These are phyloP conservation scores for Ganaspis sp. DNA, from an alignment of 1,140 invertebrate species.

Conservation along the genomic window DNA sequence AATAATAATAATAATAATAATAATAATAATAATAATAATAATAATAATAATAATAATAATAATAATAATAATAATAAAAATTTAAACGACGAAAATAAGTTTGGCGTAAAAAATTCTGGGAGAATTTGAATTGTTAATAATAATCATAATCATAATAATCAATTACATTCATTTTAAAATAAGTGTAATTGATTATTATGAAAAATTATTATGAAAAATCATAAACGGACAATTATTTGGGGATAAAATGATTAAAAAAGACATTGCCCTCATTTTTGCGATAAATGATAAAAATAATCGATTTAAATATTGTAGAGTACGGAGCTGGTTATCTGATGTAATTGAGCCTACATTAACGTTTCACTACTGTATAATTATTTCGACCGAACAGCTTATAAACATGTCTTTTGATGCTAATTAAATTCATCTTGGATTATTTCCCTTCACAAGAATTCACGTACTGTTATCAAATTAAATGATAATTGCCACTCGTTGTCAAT, in stretches of 20 bases:
- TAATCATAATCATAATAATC: too few species aligned
- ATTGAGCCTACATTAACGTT: neutral
- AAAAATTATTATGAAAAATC: too few species aligned
- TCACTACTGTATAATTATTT: neutral
- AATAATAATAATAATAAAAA: too few species aligned
- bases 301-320: constrained; percentile 1
- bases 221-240: neutral
- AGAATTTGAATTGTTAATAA: too few species aligned
- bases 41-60: too few species aligned
- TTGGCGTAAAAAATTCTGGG: too few species aligned
- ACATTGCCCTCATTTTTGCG: neutral
- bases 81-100: too few species aligned
- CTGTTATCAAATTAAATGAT: constrained; percentile 20
- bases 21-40: too few species aligned
- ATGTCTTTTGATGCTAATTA: neutral
- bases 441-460: neutral
- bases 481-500: neutral
- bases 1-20: too few species aligned
- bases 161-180: too few species aligned
- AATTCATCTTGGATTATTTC: constrained; percentile 8
- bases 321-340: neutral
- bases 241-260: neutral
- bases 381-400: neutral
- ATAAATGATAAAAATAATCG: neutral
- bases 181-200: too few species aligned